Base-by-base conservation (phyloP, 2,797 vertebrate genomes). In the Phrynocephalus forsythii region DNA sequence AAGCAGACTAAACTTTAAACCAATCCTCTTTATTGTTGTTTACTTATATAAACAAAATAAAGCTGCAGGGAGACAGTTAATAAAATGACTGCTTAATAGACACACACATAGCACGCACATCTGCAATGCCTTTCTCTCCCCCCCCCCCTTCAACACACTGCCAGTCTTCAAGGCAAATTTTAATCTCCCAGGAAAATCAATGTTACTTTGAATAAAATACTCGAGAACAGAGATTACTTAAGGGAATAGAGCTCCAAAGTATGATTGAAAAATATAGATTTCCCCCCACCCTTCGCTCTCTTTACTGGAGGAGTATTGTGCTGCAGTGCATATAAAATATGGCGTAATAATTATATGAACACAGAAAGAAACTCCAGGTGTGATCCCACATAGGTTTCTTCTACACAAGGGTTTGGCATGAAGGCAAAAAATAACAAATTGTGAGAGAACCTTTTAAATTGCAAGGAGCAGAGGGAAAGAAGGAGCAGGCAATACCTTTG, bases 131-230 rank as follows among this genome's bases (percentile, higher is more conserved):
- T 44, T 44, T 56, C 73, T 48, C 80, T 20, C 63, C 94, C 94
- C 60, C 13, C 2, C 60, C 60, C 13, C 16, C 60, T 44, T 44
- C 15, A 63, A 94, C 91, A 90, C 89, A 92, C 90, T 94, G 94
- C 90, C 90, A 91, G 83, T 95, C 89, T 94, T 92, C 93, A 93
- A 95, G 94, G 92, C 67, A 52, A 88, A 92, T 95, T 94, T 92
- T 94, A 95, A 93, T 93, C 94, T 93, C 93, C 83, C 50, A 86
- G 91, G 84, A 93, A 95, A 94, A 96, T 96, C 95, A 84, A 96
- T 96, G 93, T 95, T 94, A 95, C 94, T 95, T 94, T 91, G 93
- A 95, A 94, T 95, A 96, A 95, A 94, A 92, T 94, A 93, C 88
- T 90, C 89, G 78, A 94, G 93, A 95, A 94, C 91, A 90, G 90